Base-by-base conservation (phyloP, 2,113 vertebrate genomes). In the Oenanthe oenanthe region DNA sequence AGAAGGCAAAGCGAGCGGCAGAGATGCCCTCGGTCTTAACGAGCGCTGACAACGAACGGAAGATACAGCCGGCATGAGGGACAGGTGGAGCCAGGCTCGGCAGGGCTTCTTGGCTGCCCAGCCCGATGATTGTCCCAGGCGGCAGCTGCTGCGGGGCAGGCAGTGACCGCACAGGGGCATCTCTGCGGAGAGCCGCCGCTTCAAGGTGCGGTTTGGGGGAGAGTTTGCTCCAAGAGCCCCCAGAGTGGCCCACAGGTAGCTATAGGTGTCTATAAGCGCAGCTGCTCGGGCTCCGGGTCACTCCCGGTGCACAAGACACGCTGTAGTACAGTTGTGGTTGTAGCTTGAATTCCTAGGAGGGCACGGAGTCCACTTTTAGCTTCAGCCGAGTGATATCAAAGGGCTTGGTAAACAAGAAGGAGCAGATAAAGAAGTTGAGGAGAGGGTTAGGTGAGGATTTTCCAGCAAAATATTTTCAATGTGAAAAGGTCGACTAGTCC, bases 41-140 rank as follows among this genome's bases (percentile, higher is more conserved):
- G 75, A 96, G 89, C 26, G 85, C 88, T 92, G 95, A 96, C 95
- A 95, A 95, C 73, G 28, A 95, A 79, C 87, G 83, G 93, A 95
- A 95, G 94, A 90, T 95, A 74, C 89, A 95, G 42, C 51, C 43
- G n/a, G 94, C 74, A 88, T 83, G 92, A 89, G 79, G 79, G 82
- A 94, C 92, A 96, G 94, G 90, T 93, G 92, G 94, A 94, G 51
- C 7, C 0, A 24, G 48, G 54, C 71, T 74, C 4, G 0, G 1
- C 24, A 54, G 18, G 24, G 47, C 8, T 5, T 95, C 73, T 71
- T 8, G 8, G 85, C 94, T 85, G n/a, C 65, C 79, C 48, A 5
- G 6, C 43, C 8, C 0, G 0, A 24, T 1, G 19, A 32, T 83
- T 71, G 60, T 80, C 60, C 63, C 15, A 2, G 70, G 65, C 4